Evolutionary conservation across 30 jellyfish, hydroid and myxozoan genomes (phyloP), one percentile per base, ranked within the genome.

Genomic region (Calvadosia cruxmelitensis): DNA sequence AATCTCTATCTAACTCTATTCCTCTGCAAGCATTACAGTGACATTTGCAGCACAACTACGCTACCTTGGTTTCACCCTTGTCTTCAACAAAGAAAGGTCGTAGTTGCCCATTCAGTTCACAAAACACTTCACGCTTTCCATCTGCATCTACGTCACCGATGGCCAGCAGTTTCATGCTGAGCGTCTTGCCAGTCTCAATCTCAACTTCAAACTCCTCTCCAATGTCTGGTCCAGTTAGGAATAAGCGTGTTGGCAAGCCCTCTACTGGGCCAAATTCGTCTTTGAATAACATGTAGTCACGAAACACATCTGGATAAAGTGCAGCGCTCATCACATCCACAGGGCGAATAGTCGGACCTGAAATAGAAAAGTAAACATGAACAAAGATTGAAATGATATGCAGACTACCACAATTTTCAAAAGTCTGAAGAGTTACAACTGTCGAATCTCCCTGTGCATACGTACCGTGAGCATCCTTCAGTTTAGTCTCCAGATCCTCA

Each of bases 71-170:
- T 53, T 77, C 98, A 25, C 72, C 78, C 63, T 78, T 92, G 50
- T 92, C 99, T 26, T 92, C 95, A 24, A 92, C 82, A 76, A 74
- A 73, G 51, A 83, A 83, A 33, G 99, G 83, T 70, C 95, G 64
- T 23, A 92, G 73, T 50, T 92, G 99, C 27, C 99, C 99, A 76
- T 92, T 84, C 49, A 85, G 89, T 51, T 92, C 96, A 53, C 95
- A 83, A 72, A 92, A 92, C 76, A 92, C 82, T 29, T 84, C 95
- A 0, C 99, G 84, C 36, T 92, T 85, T 49, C 96, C 96, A 51
- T 80, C 95, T 35, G 73, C 72, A 64, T 85, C 72, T 25, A 86
- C 96, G 50, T 92, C 99, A 3, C 96, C 95, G n/a, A 92, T 79
- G 27, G 99, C 99, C 71, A 92, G 31, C 27, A 92, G 74, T 74